These are phyloP conservation scores for Anolis apletophallus DNA, from an alignment of 2,797 vertebrate species.

Conservation along the genomic window DNA sequence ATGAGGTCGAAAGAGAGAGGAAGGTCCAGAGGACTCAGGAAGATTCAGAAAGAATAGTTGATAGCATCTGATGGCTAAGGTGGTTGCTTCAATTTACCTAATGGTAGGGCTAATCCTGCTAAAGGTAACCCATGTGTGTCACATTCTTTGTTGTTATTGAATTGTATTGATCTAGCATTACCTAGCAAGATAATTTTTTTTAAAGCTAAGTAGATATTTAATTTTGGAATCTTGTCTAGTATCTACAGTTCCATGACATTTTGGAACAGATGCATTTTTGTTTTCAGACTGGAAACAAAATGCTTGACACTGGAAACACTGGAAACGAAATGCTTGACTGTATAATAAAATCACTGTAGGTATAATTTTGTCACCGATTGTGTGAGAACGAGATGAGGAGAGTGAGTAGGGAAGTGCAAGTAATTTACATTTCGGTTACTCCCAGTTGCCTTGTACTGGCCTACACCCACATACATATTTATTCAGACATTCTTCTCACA, in stretches of 20 bases:
- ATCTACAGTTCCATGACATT: neutral
- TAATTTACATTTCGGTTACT: slow-evolving; percentile 36
- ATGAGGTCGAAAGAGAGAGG: neutral
- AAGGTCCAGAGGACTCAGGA: neutral
- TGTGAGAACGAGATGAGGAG: slow-evolving; percentile 6
- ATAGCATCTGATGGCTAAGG: neutral
- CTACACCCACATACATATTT: neutral
- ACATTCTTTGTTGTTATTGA: neutral
- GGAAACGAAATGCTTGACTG: neutral
- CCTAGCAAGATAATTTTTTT: slow-evolving; percentile 9
- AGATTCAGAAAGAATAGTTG: neutral
- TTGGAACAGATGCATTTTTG: neutral
- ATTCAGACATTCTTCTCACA: slow-evolving; percentile 39
- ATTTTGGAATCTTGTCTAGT: neutral
- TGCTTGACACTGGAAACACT: neutral
- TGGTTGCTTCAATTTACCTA: neutral
- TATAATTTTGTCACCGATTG: slow-evolving; percentile 1
- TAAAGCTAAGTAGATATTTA: neutral
- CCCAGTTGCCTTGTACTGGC: slow-evolving; percentile 12
- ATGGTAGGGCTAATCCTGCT: neutral
- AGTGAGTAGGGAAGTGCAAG: neutral
- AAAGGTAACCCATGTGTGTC: neutral
- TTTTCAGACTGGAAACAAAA: neutral
- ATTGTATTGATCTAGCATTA: neutral
- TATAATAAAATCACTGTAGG: slow-evolving; percentile 6